phyloP scores from a whole-genome alignment of 2,888 invertebrate species.

The Platycheirus albimanus region DNA sequence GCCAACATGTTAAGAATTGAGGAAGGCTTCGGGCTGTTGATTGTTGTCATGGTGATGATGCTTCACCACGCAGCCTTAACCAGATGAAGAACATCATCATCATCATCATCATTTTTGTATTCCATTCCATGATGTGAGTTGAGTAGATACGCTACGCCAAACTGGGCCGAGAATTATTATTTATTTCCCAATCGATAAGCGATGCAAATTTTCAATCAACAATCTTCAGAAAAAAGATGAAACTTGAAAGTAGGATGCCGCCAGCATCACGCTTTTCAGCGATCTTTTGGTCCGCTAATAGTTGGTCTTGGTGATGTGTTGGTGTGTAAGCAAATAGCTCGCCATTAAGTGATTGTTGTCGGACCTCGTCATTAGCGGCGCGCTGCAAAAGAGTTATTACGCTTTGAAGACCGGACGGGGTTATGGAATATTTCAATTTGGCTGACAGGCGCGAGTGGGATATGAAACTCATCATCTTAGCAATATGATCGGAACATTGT shows the following conservation, averaged over 20 bases:
- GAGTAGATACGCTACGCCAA: too few species aligned
- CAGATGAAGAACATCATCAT: conserved; percentile 66
- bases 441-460: conserved; percentile 59
- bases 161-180: conserved; percentile 54
- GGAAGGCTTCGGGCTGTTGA: conserved; percentile 59
- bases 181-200: conserved; percentile 68
- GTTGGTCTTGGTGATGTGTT: conserved; percentile 34
- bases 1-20: conserved; percentile 57
- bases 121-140: conserved; percentile 32
- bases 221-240: conserved; percentile 47
- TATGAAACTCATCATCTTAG: conserved; percentile 50
- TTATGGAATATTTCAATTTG: conserved; percentile 66
- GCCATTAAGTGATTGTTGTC: conserved; percentile 71
- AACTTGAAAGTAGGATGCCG: conserved; percentile 63
- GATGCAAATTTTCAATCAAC: conserved; percentile 72
- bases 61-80: conserved; percentile 16
- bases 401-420: conserved; percentile 44
- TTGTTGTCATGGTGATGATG: conserved; percentile 52
- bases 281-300: background rate
- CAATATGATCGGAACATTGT: conserved; percentile 44
- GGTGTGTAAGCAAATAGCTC: conserved; percentile 67
- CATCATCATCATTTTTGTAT: conserved; percentile 55
- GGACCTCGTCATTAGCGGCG: conserved; percentile 63
- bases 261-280: conserved; percentile 44
- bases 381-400: conserved; percentile 54